Evolutionary conservation across 2,113 vertebrate species (phyloP).

Genomic region (Rafetus swinhoei): DNA sequence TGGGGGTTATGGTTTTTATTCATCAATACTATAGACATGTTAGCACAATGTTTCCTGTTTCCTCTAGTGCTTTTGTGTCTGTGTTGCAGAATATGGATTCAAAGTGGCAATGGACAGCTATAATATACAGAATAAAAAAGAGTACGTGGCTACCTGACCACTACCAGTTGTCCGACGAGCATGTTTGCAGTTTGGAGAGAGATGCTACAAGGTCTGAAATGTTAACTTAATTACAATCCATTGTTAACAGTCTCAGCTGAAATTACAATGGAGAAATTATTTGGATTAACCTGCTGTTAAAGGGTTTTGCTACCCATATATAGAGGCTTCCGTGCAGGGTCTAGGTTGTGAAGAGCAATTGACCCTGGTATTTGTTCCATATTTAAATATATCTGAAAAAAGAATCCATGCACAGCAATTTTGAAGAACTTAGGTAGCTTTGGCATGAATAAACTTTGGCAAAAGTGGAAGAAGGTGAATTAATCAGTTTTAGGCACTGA

Average conservation of each 20-base stretch:
- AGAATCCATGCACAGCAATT: conserved; percentile 1
- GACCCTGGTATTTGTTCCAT: neutral
- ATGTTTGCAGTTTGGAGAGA: conserved; percentile 65
- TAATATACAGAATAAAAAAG: neutral
- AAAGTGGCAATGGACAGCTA: conserved; percentile 23
- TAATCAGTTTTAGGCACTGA: conserved; percentile 16
- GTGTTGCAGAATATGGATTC: conserved; percentile 28
- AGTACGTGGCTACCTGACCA: neutral
- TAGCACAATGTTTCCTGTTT: conserved; percentile 78
- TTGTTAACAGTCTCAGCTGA: conserved; percentile 79
- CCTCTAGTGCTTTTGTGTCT: conserved; percentile 42
- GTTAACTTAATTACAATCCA: conserved; percentile 80
- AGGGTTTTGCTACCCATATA: conserved; percentile 1
- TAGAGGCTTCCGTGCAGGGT: neutral
- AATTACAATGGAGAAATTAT: conserved; percentile 67
- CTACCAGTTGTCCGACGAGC: conserved; percentile 36
- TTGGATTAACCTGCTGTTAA: conserved; percentile 45
- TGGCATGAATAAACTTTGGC: conserved; percentile 51
- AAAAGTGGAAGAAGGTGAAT: conserved; percentile 5
- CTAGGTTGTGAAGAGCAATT: conserved; percentile 29
- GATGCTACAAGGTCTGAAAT: conserved; percentile 70
- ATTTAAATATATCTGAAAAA: conserved; percentile 13
- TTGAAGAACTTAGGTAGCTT: conserved; percentile 22
- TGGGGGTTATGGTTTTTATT: conserved; percentile 73
- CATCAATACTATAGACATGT: conserved; percentile 80